A percentile compares a stretch with the other conserved stretches of the same genome.
Conservation (phyloP, 2,113 vertebrate species). For the Callipepla californica region DNA sequence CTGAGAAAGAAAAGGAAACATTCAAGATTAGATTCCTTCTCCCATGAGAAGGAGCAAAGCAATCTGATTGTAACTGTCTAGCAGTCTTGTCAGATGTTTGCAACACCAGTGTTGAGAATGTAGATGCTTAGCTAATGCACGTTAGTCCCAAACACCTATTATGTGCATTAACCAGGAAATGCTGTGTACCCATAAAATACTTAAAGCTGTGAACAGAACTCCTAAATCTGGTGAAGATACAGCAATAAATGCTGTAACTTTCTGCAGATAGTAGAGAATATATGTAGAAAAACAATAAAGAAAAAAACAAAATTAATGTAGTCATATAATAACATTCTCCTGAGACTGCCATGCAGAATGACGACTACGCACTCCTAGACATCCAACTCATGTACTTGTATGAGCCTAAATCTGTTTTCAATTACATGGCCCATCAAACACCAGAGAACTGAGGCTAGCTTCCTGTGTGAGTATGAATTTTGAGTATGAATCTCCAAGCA, state of each 20-base stretch:
- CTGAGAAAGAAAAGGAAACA: not conserved
- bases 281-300: not conserved
- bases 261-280: not conserved
- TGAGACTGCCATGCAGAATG: not conserved
- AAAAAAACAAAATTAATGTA: not conserved
- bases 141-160: not conserved
- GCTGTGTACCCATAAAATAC: not conserved
- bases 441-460: not conserved
- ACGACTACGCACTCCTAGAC: not conserved
- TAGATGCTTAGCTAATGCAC: not conserved
- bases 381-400: rapidly evolving
- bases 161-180: not conserved
- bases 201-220: not conserved
- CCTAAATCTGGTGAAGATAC: not conserved
- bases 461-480: not conserved
- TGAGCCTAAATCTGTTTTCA: not conserved
- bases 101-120: not conserved
- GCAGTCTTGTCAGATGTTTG: not conserved
- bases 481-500: not conserved
- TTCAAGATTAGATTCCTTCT: not conserved
- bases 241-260: not conserved
- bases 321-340: not conserved
- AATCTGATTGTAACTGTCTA: not conserved
- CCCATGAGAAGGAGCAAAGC: not conserved
- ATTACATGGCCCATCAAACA: not conserved